A percentile compares a stretch with the other conserved stretches of the same genome.
These are phyloP conservation scores for Gari tellinella DNA, from an alignment of 2,888 invertebrate genomes.

Conservation along the genomic window DNA sequence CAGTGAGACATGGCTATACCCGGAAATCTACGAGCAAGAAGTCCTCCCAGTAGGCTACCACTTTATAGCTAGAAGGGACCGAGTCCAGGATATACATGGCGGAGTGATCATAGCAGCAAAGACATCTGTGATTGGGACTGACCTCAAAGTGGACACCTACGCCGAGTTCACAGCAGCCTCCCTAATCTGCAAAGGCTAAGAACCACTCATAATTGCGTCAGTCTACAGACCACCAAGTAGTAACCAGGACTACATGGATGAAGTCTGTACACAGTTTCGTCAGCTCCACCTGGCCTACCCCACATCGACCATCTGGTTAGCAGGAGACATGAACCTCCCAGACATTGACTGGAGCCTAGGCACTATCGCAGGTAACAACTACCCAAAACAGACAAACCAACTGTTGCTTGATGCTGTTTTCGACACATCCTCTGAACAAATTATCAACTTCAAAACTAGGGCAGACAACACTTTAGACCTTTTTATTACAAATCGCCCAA, in stretches of 20 bases:
- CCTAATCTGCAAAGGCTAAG: not conserved
- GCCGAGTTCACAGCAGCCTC: too few species aligned
- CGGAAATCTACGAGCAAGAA: constrained; percentile 1
- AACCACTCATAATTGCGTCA: constrained; percentile 5
- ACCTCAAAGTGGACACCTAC: not conserved
- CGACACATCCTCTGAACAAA: constrained; percentile 20
- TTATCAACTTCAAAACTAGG: constrained; percentile 24
- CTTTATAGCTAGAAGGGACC: constrained; percentile 9
- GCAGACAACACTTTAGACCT: constrained; percentile 13
- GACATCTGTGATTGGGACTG: not conserved
- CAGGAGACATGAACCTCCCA: constrained; percentile 39
- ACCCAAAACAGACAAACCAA: constrained; percentile 10
- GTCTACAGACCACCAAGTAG: constrained; percentile 21
- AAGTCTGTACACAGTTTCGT: constrained; percentile 3
- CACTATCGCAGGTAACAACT: constrained; percentile 9
- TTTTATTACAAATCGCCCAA: constrained; percentile 26
- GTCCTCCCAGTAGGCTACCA: too few species aligned
- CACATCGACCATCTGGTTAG: constrained; percentile 33
- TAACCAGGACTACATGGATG: constrained; percentile 19
- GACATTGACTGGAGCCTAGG: constrained; percentile 33
- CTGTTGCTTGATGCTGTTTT: constrained; percentile 12
- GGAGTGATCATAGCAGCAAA: constrained; percentile 7
- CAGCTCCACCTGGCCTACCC: too few species aligned
- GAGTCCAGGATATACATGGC: not conserved
- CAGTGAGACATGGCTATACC: too few species aligned